Evolutionary conservation across 2,797 vertebrate genomes (phyloP).

Genomic region (Anabas testudineus): DNA sequence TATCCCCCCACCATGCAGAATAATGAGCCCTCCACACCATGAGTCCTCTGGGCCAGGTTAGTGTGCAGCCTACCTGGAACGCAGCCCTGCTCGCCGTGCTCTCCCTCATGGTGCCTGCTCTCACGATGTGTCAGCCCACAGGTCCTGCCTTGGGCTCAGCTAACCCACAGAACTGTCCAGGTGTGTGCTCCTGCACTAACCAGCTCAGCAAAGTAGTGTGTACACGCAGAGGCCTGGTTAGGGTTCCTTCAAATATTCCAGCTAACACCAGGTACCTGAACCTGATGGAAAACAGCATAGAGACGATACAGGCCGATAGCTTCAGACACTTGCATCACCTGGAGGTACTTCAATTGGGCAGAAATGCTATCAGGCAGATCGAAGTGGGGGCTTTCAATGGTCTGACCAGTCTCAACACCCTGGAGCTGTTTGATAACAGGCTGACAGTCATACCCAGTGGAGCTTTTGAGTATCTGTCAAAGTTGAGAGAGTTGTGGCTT

Average conservation of each 20-base stretch:
- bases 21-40: slow-evolving; percentile 99
- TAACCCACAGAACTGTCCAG: slow-evolving; percentile 93
- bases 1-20: slow-evolving; percentile 94
- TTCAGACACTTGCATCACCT: slow-evolving; percentile 96
- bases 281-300: slow-evolving; percentile 99
- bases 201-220: slow-evolving; percentile 99
- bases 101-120: slow-evolving; percentile 92
- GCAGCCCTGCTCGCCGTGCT: slow-evolving; percentile 92
- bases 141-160: slow-evolving; percentile 83
- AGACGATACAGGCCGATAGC: slow-evolving; percentile 95
- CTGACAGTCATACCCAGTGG: slow-evolving; percentile 97
- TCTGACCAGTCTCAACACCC: slow-evolving; percentile 96
- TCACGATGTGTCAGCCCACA: slow-evolving; percentile 89
- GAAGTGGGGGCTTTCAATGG: slow-evolving; percentile 98
- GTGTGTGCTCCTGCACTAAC: slow-evolving; percentile 96
- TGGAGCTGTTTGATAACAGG: slow-evolving; percentile 98
- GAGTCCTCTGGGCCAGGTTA: slow-evolving; percentile 99
- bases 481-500: slow-evolving; percentile 96
- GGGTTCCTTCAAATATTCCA: slow-evolving; percentile 94
- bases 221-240: slow-evolving; percentile 91
- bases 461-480: slow-evolving; percentile 98
- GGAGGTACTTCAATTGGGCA: slow-evolving; percentile 95
- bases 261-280: slow-evolving; percentile 95
- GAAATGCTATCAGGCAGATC: slow-evolving; percentile 96
- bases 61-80: slow-evolving; percentile 96